Evolutionary conservation across 1,140 invertebrate genomes (phyloP), one percentile per base, ranked within the genome.

Genomic region (Drosophila pandora): DNA sequence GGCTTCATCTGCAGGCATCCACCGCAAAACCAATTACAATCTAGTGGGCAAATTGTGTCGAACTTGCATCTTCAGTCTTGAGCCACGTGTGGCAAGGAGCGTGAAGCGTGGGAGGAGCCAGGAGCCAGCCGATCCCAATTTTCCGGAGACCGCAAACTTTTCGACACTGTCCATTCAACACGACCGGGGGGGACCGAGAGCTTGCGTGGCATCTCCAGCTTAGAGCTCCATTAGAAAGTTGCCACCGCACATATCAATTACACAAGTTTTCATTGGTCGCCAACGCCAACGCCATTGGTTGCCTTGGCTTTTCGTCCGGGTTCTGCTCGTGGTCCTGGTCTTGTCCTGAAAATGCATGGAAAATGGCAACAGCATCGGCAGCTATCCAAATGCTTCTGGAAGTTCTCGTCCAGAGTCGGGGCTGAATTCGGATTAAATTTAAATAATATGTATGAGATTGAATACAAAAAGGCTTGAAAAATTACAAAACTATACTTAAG

Each of bases 161-260:
- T 63, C 47, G 61, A 63, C 73, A 49, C 67, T 76, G 55, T 62
- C 56, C 68, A 37, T 37, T 37, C 34, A 73, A 73, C 50, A 68
- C 62, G 69, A 37, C 8, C 8, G 34, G 28, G 4, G 1, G 21
- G 10, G 5, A 28, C 1, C 22, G 22, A 48, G 32, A 13, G 34
- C 41, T 50, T 5, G 57, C 45, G 37, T 9, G 23, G 13, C 21
- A 30, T 39, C 22, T 8, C 57, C 34, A 47, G 43, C 43, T 47
- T 10, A 74, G 10, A 37, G 73, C 74, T 77, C 68, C 74, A 78
- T 81, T 87, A 78, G 58, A 85, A 87, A 87, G 69, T 85, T 87
- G 37, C 56, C 74, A 63, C 74, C 82, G 64, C 82, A 85, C 69
- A 87, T 85, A 85, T 85, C 82, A 87, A 85, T 85, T 87, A 85